Evolutionary conservation across 1,140 invertebrate genomes (phyloP), one percentile per base, ranked within the genome.

Genomic region (Ceratina japonica): DNA sequence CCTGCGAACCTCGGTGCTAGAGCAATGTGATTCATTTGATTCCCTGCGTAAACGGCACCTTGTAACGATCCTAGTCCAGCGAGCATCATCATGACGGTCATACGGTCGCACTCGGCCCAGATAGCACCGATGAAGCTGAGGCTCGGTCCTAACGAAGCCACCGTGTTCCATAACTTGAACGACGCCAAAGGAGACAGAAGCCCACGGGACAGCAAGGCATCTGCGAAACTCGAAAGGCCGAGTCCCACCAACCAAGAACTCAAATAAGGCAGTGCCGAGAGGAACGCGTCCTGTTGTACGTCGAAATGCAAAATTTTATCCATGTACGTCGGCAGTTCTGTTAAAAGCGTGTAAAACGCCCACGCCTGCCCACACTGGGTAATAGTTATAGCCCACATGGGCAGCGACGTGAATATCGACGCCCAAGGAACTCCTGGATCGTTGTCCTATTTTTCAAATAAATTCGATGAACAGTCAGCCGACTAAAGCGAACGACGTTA

Each of bases 341-440:
- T 98, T 7, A 99, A 93, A 87, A 99, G 96, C 20, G 97, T 99
- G 92, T 99, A 99, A 92, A 98, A 98, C 4, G 96, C 96, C 97
- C 98, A 99, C 63, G 97, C 95, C 87, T 98, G 96, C 61, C 97
- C 97, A 89, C 98, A 97, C 89, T 99, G 97, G 10, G 97, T 97
- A 18, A 97, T 93, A 8, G 96, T 91, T 75, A 96, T 96, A 0
- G 97, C 97, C 97, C 97, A 98, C 62, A 98, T 93, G 0, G 98
- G 97, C 15, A 95, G 87, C 64, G 97, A 98, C 1, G 94, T 97
- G 15, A 97, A 91, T 81, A 99, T 95, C 56, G 94, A 93, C 51
- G 91, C 84, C 97, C 97, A 98, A 3, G 97, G 97, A 31, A 94
- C 91, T 8, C 83, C 87, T 18, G 84, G 58, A 68, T 91, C 87